Conservation (phyloP, 2,113 vertebrate species). For the Silurus asotus region DNA sequence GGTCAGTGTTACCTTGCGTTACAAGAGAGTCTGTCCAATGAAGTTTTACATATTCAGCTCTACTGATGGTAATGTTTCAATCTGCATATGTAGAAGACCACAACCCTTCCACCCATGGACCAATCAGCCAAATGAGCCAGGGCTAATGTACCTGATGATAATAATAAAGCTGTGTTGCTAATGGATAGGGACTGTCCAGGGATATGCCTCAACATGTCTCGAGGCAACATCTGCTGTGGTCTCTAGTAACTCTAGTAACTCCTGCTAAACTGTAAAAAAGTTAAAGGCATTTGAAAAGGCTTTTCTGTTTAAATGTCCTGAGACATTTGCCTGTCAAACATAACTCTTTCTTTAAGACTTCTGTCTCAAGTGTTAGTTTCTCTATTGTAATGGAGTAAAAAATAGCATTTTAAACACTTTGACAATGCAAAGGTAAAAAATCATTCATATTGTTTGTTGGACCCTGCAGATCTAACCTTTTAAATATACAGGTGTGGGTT, state of each 20-base stretch:
- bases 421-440: slow-evolving; percentile 67
- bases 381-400: no score
- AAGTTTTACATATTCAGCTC: not conserved
- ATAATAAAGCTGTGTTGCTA: slow-evolving; percentile 19
- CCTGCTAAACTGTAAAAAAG: slow-evolving; percentile 1
- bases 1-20: not conserved
- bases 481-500: not conserved
- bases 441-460: slow-evolving; percentile 67
- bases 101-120: not conserved
- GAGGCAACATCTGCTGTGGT: slow-evolving; percentile 11
- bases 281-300: not conserved
- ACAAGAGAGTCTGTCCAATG: not conserved
- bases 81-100: slow-evolving; percentile 7
- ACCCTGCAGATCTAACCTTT: slow-evolving; percentile 48
- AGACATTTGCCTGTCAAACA: not conserved
- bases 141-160: slow-evolving; percentile 15
- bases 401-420: not conserved
- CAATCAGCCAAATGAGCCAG: not conserved
- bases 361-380: not conserved
- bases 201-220: slow-evolving; percentile 29
- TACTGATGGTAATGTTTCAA: not conserved
- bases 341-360: not conserved
- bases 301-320: not conserved
- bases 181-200: slow-evolving; percentile 15
- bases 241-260: not conserved